A percentile compares a stretch with the other conserved stretches of the same genome.
Evolutionary conservation across 2,888 invertebrate species (phyloP).

Genomic region (Adela reaumurella): DNA sequence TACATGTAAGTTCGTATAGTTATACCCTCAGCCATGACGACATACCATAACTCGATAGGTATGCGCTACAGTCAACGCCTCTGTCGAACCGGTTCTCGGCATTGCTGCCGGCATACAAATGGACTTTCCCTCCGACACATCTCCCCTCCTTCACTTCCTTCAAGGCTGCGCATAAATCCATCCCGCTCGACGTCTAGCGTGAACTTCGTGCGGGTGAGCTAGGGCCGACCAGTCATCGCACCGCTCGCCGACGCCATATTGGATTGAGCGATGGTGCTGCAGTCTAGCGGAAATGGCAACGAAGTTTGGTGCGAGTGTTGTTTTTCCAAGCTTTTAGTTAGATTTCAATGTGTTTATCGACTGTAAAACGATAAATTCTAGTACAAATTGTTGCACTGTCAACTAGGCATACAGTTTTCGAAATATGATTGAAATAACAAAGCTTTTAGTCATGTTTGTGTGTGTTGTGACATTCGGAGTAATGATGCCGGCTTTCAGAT

Average conservation of each 20-base stretch:
- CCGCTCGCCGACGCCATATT: slow-evolving; percentile 47
- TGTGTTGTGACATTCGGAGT: slow-evolving; percentile 14
- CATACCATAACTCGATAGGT: too few species aligned
- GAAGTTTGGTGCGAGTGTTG: slow-evolving; percentile 22
- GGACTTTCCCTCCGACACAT: slow-evolving; percentile 41
- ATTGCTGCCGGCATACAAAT: slow-evolving; percentile 46
- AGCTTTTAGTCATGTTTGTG: slow-evolving; percentile 22
- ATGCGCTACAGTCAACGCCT: slow-evolving; percentile 33
- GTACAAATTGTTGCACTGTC: too few species aligned
- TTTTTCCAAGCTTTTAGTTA: slow-evolving; percentile 39
- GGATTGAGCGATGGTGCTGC: slow-evolving; percentile 32
- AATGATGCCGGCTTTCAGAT: background rate
- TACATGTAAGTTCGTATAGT: too few species aligned
- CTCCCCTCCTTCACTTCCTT: slow-evolving; percentile 48
- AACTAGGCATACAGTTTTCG: too few species aligned
- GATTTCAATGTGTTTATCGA: too few species aligned
- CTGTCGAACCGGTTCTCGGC: slow-evolving; percentile 42
- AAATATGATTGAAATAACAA: too few species aligned
- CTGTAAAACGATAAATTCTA: too few species aligned
- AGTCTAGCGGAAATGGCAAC: slow-evolving; percentile 35
- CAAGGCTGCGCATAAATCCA: slow-evolving; percentile 47
- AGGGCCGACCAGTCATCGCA: slow-evolving; percentile 30
- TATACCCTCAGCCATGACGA: too few species aligned
- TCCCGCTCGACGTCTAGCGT: slow-evolving; percentile 38
- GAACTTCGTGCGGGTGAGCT: slow-evolving; percentile 37